Base-by-base conservation (phyloP, 2,113 vertebrate species). In the Callaeas wilsoni region DNA sequence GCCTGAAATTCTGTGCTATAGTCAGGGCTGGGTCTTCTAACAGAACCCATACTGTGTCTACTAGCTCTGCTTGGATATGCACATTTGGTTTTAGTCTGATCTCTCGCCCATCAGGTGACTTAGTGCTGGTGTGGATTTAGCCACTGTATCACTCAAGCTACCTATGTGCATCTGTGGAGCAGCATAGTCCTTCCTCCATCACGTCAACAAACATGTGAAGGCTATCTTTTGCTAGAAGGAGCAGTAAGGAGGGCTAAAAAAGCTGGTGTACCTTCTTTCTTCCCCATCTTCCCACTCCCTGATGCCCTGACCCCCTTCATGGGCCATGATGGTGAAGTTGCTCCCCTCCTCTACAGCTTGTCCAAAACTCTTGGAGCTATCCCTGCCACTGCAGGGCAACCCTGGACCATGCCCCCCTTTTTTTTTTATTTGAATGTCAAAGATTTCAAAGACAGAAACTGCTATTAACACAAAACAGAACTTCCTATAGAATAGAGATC, bases 251-350 rank as follows among this genome's bases (percentile, higher is more conserved):
- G 6, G 27, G 14, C 7, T 77, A n/a, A 26, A 78, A 27, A 44
- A 59, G 21, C 29, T 41, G 16, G 8, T 29, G 12, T 29, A 75
- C 21, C 19, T 77, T 56, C 44, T 74, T n/a, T 4, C 14, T 57
- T 82, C 7, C 18, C 13, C 27, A 20, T 65, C 5, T 56, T 71
- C 30, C 33, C 14, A 6, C 12, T 37, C 22, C 7, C 12, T 33
- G 10, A n/a, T 8, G 10, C 30, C 37, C 33, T 0, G 0, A 73
- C 13, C 25, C 37, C 46, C 32, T 22, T 22, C 8, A 4, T 27
- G 11, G 30, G 16, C 30, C 30, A 22, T 23, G 9, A 4, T 57
- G 30, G 18, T 32, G n/a, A 81, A 79, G 29, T 6, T 63, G 22
- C n/a, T 93, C 4, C 15, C 8, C 20, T 56, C 7, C 20, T 83